These are phyloP conservation scores for Epinotia demarniana DNA, from an alignment of 2,888 invertebrate species.

Conservation along the genomic window DNA sequence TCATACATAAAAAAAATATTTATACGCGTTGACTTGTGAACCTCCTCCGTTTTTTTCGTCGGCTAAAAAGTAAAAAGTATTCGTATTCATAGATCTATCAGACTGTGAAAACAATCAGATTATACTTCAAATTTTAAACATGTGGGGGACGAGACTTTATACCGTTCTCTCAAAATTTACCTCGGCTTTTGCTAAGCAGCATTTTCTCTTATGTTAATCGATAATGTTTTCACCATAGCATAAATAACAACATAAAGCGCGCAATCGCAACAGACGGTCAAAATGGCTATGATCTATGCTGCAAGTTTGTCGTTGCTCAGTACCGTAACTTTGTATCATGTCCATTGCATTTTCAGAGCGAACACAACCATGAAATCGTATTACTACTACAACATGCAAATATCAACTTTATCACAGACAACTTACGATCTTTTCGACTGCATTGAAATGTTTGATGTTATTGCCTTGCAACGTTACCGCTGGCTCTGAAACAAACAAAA, in stretches of 20 bases:
- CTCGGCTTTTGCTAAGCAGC: background rate
- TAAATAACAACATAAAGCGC: constrained; percentile 55
- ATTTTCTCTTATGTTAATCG: background rate
- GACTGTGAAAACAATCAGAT: too few relatives aligned
- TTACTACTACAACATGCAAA: constrained; percentile 39
- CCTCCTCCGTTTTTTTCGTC: too few relatives aligned
- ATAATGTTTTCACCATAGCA: constrained; percentile 45
- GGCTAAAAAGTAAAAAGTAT: too few relatives aligned
- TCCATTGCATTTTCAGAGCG: constrained; percentile 58
- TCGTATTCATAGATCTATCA: too few relatives aligned
- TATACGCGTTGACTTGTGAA: too few relatives aligned
- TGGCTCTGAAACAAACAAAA: constrained; percentile 15
- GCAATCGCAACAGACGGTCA: constrained; percentile 55
- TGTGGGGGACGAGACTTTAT: too few relatives aligned
- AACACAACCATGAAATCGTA: constrained; percentile 53
- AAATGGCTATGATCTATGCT: constrained; percentile 62
- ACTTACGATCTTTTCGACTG: background rate
- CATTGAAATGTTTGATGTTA: constrained; percentile 19
- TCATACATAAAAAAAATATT: too few relatives aligned
- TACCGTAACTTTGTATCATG: constrained; percentile 64
- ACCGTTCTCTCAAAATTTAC: too few relatives aligned
- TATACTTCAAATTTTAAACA: too few relatives aligned
- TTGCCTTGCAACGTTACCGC: constrained; percentile 15
- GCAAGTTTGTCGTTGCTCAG: constrained; percentile 68
- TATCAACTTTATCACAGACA: constrained; percentile 2